Evolutionary conservation across 2,888 invertebrate species (phyloP), one percentile per base, ranked within the genome.

Genomic region (Aethes cnicana): DNA sequence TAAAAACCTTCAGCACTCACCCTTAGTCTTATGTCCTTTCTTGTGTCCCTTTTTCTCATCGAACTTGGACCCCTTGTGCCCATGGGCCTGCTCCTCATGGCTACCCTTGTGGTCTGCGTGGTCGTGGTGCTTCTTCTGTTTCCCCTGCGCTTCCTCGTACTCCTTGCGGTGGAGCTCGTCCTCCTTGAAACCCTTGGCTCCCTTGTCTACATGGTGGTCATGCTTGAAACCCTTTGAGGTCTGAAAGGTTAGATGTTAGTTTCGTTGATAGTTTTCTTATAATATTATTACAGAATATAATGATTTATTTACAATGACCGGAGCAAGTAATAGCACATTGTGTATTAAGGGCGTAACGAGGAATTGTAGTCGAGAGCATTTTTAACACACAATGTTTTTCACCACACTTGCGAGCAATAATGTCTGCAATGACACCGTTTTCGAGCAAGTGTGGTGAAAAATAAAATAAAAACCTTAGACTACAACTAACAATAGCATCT

Each of bases 21-120:
- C 95, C 76, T 93, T 94, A 1, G 94, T 94, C 72, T 94, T 94
- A 68, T 94, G 94, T 3, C 95, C 95, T 64, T 94, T 94, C 69
- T 94, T 94, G 71, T 95, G 94, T 0, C 94, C 94, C 58, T 94
- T 93, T 69, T 94, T 94, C 74, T 94, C 94, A 0, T 92, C 93
- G 56, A 93, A 94, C 69, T 94, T 93, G 0, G 92, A 91, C 0
- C 92, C 93, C 61, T 94, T 92, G 43, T 92, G 92, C 0, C 93
- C 93, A 57, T 93, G 92, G 3, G 93, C 93, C 44, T 92, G 88
- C 63, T 94, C 93, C 57, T 94, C 92, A 56, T 93, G 93, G 41
- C 91, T 90, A 1, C 92, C 93, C 64, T 93, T 91, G 60, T 93
- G 91, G 4, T 84, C 91, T 1, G 91, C 92, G 54, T 91, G 88